Evolutionary conservation across 1,140 invertebrate genomes (phyloP), one percentile per base, ranked within the genome.

Genomic region (Heliothis subflexa): DNA sequence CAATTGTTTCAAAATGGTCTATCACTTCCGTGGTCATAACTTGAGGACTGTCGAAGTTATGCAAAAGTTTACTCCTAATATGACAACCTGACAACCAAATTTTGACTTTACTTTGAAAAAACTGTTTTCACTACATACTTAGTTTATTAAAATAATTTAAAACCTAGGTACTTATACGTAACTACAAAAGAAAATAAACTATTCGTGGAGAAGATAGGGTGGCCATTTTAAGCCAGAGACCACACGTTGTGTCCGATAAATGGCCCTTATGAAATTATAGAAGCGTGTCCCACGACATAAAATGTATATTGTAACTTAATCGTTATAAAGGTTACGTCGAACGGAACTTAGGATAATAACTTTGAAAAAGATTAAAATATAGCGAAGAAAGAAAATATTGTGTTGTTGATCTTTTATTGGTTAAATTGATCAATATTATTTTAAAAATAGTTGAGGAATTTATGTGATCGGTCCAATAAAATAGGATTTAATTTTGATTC

Each of bases 261-360:
- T 28, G 55, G 40, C 16, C n/a, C 16, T 47, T 66, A 66, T 66
- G 40, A 66, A 66, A 66, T 66, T 66, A 66, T 66, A 66, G 62
- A 47, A 66, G 62, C 47, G 62, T 40, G 10, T 16, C 16, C 7
- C n/a, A 21, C 40, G 40, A 66, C 49, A 47, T 47, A 47, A 66
- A 66, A 47, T 47, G 62, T 21, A 47, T 66, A 47, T 47, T 66
- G 62, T 66, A 66, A 66, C 62, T 66, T 66, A 66, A 66, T 66
- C 62, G 62, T 47, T 66, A 10, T 66, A 66, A 66, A 66, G 62
- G 40, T 47, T 40, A 66, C 2, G 33, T 11, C 11, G 16, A 66
- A 47, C 18, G 45, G 18, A 66, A 40, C 33, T 3, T 40, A 7
- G 33, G 33, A 40, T 40, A 40, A 40, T 40, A 40, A 40, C 33